These are phyloP conservation scores for Pangasius djambal DNA, from an alignment of 2,797 vertebrate species.

Conservation along the genomic window DNA sequence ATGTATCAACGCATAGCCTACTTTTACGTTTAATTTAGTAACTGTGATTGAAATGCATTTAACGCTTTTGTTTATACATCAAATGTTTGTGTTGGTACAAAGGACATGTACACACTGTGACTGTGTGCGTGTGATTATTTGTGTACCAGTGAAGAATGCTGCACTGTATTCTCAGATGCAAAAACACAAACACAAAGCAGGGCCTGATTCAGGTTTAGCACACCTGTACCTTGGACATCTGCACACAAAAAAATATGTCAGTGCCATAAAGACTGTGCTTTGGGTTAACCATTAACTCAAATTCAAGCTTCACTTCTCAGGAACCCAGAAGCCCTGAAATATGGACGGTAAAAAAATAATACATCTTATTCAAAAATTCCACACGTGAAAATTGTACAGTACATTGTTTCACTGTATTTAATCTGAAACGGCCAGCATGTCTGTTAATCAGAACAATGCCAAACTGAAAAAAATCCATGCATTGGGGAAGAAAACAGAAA, in stretches of 20 bases:
- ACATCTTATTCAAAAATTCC: neutral
- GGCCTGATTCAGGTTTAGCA: neutral
- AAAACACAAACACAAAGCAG: neutral
- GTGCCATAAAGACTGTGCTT: constrained; percentile 16
- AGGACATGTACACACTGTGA: neutral
- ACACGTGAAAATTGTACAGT: neutral
- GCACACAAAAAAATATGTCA: neutral
- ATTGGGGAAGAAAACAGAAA: neutral
- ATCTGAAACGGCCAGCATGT: neutral
- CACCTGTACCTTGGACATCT: constrained; percentile 9
- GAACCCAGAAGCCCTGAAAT: neutral
- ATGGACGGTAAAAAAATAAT: neutral
- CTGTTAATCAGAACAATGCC: neutral
- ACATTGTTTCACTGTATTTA: neutral
- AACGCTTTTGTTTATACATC: neutral
- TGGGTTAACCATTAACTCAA: constrained; percentile 42
- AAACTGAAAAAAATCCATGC: neutral
- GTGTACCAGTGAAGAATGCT: neutral
- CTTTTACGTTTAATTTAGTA: neutral
- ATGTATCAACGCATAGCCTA: neutral
- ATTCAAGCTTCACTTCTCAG: neutral
- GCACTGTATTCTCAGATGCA: neutral
- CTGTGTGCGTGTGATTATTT: neutral
- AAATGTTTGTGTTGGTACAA: neutral
- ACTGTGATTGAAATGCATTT: neutral